Base-by-base conservation (phyloP, 2,113 vertebrate genomes). In the Grammomys dolichurus region DNA sequence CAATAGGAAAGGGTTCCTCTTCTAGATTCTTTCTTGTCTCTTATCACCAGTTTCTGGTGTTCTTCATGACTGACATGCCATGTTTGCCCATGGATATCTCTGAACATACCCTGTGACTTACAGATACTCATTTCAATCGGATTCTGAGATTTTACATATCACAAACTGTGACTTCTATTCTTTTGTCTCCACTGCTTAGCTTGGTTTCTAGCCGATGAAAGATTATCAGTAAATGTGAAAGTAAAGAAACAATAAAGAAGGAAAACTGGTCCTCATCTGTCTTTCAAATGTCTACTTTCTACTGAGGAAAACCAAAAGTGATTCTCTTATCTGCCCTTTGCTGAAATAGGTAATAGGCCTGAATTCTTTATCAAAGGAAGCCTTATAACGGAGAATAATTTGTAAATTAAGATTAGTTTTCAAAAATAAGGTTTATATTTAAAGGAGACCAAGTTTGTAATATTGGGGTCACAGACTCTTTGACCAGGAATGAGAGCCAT, bases 171-270 rank as follows among this genome's bases (percentile, higher is more conserved):
- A 89, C 63, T 87, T 87, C 73, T 51, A 10, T 87, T 65, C 28
- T 43, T 67, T 91, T n/a, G 67, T 86, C 72, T 40, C 16, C 28
- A 26, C 56, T 51, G 4, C 54, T 90, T 81, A 51, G 5, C 80
- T 94, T 90, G 16, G 12, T 75, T 93, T 60, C 95, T 91, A 60
- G 40, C 7, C 90, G 56, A 3, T 78, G 70, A 72, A 40, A 91
- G 10, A 31, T 56, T 51, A 11, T 88, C 70, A 94, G 54, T 73
- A 75, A 93, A 73, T 82, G 40, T 89, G 67, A 31, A 87, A 90
- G 28, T 76, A 94, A 86, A n/a, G 28, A 70, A 88, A 75, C 12
- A 70, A 3, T 17, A 5, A 46, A 91, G 33, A 48, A 94, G 31
- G 31, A 89, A 92, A 75, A 82, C n/a, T 13, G 80, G 81, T n/a